phyloP scores from a whole-genome alignment of 2,113 vertebrate species.

The Pandion haliaetus region DNA sequence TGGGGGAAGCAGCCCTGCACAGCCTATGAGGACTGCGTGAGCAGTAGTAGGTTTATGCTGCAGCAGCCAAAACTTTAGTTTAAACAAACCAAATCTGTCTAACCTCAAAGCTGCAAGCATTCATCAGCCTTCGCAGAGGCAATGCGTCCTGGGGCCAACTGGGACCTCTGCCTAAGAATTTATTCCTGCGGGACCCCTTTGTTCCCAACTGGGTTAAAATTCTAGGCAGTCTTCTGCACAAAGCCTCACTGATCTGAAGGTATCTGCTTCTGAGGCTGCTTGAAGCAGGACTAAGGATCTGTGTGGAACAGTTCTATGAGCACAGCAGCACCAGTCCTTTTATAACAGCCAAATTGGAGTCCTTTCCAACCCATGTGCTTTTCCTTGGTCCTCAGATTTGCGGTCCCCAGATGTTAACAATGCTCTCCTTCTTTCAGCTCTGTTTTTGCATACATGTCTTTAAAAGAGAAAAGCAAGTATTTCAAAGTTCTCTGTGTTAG shows the following conservation, averaged over 20 bases:
- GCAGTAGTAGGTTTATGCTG: conserved; percentile 55
- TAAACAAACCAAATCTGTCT: conserved; percentile 55
- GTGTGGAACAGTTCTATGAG: background rate
- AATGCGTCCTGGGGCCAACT: background rate
- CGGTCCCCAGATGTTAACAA: background rate
- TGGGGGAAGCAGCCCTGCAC: background rate
- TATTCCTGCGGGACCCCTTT: background rate
- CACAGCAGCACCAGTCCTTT: background rate
- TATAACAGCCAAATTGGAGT: background rate
- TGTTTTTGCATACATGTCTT: background rate
- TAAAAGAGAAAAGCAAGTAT: background rate
- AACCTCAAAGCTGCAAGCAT: conserved; percentile 38
- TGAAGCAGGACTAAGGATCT: background rate
- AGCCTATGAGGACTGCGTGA: background rate
- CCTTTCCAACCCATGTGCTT: background rate
- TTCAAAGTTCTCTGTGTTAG: background rate
- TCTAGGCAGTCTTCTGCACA: conserved; percentile 20
- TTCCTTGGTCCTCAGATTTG: background rate
- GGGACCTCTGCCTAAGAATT: conserved; percentile 22
- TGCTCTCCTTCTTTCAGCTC: background rate
- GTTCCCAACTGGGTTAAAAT: conserved; percentile 11
- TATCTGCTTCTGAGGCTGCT: background rate
- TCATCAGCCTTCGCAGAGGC: conserved; percentile 39
- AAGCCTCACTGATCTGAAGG: background rate
- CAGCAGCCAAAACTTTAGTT: conserved; percentile 51